These are phyloP conservation scores for Lipotes vexillifer DNA, from an alignment of 2,113 vertebrate species.

Conservation along the genomic window DNA sequence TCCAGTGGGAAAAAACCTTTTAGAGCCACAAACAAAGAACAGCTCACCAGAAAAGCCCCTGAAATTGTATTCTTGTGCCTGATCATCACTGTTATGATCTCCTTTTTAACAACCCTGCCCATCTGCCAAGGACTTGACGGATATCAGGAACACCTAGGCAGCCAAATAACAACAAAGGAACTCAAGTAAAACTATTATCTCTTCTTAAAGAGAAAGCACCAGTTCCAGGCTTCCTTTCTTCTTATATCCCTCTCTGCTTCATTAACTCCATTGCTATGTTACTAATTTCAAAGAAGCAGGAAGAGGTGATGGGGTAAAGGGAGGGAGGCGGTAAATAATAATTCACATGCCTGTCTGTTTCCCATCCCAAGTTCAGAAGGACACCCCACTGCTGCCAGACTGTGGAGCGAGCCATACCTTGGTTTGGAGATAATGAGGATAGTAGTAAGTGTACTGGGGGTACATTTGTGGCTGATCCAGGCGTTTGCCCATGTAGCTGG, in stretches of 20 bases:
- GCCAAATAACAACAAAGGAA: constrained; percentile 77
- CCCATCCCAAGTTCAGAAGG: constrained; percentile 70
- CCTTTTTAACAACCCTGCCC: constrained; percentile 38
- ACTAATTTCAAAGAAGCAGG: constrained; percentile 61
- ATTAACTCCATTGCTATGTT: constrained; percentile 66
- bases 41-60: constrained; percentile 60
- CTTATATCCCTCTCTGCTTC: constrained; percentile 22
- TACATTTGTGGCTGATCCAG: constrained; percentile 99
- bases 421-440: constrained; percentile 97
- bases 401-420: constrained; percentile 86
- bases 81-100: constrained; percentile 51
- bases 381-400: constrained; percentile 47
- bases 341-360: constrained; percentile 63
- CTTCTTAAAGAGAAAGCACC: constrained; percentile 37
- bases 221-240: background rate
- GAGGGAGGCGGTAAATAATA: background rate
- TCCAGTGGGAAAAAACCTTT: constrained; percentile 32
- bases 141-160: background rate
- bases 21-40: constrained; percentile 63
- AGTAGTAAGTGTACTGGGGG: constrained; percentile 99
- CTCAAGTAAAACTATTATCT: constrained; percentile 68
- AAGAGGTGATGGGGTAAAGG: constrained; percentile 4
- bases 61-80: constrained; percentile 43
- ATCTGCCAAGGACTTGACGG: constrained; percentile 63
- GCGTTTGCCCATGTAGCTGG: constrained; percentile 99